Evolutionary conservation across 2,113 vertebrate genomes (phyloP).

Genomic region (Taurulus bubalis): DNA sequence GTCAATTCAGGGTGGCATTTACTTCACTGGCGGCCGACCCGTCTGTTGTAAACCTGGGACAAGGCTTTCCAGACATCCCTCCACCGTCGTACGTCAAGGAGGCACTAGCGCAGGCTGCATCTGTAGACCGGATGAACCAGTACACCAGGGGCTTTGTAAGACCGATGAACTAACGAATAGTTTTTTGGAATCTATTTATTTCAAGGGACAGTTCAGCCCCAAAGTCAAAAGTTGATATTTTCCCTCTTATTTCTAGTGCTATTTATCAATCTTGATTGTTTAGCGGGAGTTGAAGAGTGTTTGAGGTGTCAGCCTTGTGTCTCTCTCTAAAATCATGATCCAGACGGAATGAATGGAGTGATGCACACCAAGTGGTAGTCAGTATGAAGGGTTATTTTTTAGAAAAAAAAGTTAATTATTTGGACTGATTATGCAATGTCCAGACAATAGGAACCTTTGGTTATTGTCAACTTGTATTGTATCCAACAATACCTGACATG

Average conservation of each 20-base stretch:
- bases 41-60: slow-evolving; percentile 92
- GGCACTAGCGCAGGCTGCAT: slow-evolving; percentile 85
- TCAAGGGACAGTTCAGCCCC: background rate
- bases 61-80: slow-evolving; percentile 92
- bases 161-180: background rate
- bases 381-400: too few relatives aligned
- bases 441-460: background rate
- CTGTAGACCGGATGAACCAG: slow-evolving; percentile 90
- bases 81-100: slow-evolving; percentile 92
- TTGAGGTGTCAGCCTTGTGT: background rate
- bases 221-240: background rate
- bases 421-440: background rate
- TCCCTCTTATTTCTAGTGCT: background rate
- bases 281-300: background rate
- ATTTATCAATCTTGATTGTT: background rate
- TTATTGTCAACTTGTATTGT: background rate
- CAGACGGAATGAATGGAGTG: background rate
- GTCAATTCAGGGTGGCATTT: slow-evolving; percentile 88
- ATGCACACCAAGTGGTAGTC: background rate
- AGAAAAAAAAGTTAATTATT: background rate
- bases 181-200: background rate
- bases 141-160: slow-evolving; percentile 97
- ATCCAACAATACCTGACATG: background rate
- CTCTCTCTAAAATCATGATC: background rate
- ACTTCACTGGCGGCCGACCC: slow-evolving; percentile 91